phyloP scores from a whole-genome alignment of 2,888 invertebrate genomes.

The Harmothoe impar region DNA sequence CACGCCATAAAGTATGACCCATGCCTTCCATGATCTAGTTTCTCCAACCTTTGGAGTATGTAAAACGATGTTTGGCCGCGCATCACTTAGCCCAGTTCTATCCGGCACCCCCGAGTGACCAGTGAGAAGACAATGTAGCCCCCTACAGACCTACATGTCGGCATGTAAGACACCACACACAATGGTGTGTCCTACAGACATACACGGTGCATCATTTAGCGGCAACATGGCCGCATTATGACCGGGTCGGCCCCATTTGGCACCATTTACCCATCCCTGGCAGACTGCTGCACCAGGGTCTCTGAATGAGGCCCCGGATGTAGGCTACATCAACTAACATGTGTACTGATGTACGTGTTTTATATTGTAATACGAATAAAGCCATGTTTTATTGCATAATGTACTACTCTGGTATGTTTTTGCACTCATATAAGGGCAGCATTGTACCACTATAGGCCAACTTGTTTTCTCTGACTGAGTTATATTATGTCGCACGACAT shows the following conservation, averaged over 20 bases:
- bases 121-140: not conserved
- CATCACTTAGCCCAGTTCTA: too few relatives aligned
- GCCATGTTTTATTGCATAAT: too few relatives aligned
- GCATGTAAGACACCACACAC: not conserved
- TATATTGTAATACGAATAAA: not conserved
- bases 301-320: not conserved
- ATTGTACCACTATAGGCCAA: not conserved
- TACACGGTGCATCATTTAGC: not conserved
- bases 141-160: not conserved
- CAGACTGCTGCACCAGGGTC: not conserved
- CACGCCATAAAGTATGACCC: too few relatives aligned
- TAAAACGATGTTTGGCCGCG: too few relatives aligned
- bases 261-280: not conserved
- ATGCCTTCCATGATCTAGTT: too few relatives aligned
- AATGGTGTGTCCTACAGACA: not conserved
- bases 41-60: too few relatives aligned
- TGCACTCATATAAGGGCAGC: not conserved
- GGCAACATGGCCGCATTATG: not conserved
- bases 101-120: not conserved
- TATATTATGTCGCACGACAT: too few relatives aligned
- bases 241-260: not conserved
- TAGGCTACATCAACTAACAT: not conserved
- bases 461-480: too few relatives aligned
- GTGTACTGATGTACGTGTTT: not conserved
- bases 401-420: not conserved